phyloP scores from a whole-genome alignment of 2,888 invertebrate species.

The Leucania comma region DNA sequence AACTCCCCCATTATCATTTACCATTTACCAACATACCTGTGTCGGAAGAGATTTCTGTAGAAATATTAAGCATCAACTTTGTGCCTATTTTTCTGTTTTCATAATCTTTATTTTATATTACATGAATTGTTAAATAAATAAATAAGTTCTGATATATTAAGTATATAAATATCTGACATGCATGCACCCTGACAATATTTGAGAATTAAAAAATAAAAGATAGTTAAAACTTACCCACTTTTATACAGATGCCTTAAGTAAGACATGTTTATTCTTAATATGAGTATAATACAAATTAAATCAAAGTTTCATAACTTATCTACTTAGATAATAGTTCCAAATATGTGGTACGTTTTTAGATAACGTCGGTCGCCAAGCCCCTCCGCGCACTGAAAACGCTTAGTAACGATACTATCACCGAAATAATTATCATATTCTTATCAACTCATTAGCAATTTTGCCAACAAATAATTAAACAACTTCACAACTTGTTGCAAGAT shows the following conservation, averaged over 20 bases:
- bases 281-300: conserved; percentile 63
- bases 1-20: too few species aligned
- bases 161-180: too few species aligned
- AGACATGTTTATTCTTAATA: conserved; percentile 73
- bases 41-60: too few species aligned
- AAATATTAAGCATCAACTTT: too few species aligned
- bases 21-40: too few species aligned
- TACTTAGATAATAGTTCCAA: conserved; percentile 50
- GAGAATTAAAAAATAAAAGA: background rate
- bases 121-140: too few species aligned
- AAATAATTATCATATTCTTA: conserved; percentile 66
- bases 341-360: conserved; percentile 55
- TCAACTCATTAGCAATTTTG: conserved; percentile 63
- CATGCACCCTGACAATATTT: background rate
- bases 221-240: conserved; percentile 77
- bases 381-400: conserved; percentile 55
- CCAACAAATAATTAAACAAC: conserved; percentile 21
- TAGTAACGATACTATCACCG: conserved; percentile 57
- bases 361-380: conserved; percentile 72
- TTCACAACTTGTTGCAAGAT: conserved; percentile 6
- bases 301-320: conserved; percentile 70
- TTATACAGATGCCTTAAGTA: conserved; percentile 77
- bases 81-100: too few species aligned
- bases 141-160: background rate
- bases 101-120: too few species aligned